These are phyloP conservation scores for Pandemis corylana DNA, from an alignment of 2,888 invertebrate genomes.

Conservation along the genomic window DNA sequence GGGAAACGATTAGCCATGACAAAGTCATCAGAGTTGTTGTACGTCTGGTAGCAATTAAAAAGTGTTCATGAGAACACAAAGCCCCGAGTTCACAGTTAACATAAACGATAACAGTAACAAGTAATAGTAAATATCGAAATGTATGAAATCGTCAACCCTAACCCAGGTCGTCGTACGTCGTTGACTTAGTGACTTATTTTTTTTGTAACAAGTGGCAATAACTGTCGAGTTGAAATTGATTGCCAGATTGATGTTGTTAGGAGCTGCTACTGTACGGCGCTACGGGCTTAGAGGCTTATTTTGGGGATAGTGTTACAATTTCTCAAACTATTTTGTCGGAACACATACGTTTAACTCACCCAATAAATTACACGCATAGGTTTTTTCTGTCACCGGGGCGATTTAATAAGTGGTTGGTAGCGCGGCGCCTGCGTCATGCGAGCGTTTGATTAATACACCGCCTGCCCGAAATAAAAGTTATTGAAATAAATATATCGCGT, in stretches of 20 bases:
- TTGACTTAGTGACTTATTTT: too few species aligned
- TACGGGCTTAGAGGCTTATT: background rate
- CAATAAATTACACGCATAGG: constrained; percentile 23
- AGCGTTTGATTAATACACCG: constrained; percentile 32
- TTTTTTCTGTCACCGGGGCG: constrained; percentile 28
- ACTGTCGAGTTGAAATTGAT: background rate
- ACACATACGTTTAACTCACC: constrained; percentile 7
- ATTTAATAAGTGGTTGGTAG: constrained; percentile 20
- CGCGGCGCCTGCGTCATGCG: constrained; percentile 30
- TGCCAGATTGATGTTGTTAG: background rate
- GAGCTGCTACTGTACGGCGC: background rate
- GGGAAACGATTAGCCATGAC: too few species aligned
- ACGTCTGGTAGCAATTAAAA: too few species aligned
- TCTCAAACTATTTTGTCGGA: constrained; percentile 3
- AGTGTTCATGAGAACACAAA: too few species aligned
- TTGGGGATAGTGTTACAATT: background rate
- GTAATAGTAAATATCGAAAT: too few species aligned
- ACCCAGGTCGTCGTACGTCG: too few species aligned
- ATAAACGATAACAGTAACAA: too few species aligned
- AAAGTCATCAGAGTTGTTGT: too few species aligned
- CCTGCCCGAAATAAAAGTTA: constrained; percentile 35
- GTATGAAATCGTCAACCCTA: too few species aligned
- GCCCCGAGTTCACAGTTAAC: too few species aligned
- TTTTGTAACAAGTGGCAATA: too few species aligned
- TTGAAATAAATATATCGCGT: constrained; percentile 38